Evolutionary conservation across 2,797 vertebrate species (phyloP).

Genomic region (Rhinoraja longicauda): DNA sequence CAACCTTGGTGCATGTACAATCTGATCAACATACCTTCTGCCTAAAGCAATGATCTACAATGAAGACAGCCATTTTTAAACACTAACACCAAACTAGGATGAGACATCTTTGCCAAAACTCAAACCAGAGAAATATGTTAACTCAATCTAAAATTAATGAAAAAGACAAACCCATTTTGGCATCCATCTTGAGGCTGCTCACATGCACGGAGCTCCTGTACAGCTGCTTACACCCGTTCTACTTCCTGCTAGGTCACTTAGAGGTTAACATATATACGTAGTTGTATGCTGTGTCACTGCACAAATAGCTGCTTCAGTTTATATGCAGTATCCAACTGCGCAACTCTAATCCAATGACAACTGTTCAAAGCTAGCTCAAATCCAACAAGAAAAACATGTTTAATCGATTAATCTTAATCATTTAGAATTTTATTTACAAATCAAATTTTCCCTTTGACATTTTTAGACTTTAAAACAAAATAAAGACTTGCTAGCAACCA

Average conservation of each 20-base stretch:
- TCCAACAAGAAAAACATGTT: not conserved
- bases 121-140: not conserved
- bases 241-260: slow-evolving; percentile 54
- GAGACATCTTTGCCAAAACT: not conserved
- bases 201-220: slow-evolving; percentile 49
- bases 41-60: not conserved
- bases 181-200: slow-evolving; percentile 75
- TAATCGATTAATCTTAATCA: not conserved
- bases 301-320: slow-evolving; percentile 36
- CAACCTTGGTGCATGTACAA: not conserved
- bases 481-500: not conserved
- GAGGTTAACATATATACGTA: slow-evolving; percentile 47
- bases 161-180: slow-evolving; percentile 71
- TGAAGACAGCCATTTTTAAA: not conserved
- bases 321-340: slow-evolving; percentile 13
- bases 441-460: not conserved
- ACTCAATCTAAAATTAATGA: not conserved
- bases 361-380: not conserved
- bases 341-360: slow-evolving; percentile 22
- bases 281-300: slow-evolving; percentile 43
- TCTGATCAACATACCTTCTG: slow-evolving; percentile 11
- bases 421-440: not conserved
- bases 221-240: slow-evolving; percentile 46
- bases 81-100: not conserved
- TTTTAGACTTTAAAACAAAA: not conserved